Evolutionary conservation across 2,888 invertebrate species (phyloP), one percentile per base, ranked within the genome.

Genomic region (Pachliopta kotzebuea): DNA sequence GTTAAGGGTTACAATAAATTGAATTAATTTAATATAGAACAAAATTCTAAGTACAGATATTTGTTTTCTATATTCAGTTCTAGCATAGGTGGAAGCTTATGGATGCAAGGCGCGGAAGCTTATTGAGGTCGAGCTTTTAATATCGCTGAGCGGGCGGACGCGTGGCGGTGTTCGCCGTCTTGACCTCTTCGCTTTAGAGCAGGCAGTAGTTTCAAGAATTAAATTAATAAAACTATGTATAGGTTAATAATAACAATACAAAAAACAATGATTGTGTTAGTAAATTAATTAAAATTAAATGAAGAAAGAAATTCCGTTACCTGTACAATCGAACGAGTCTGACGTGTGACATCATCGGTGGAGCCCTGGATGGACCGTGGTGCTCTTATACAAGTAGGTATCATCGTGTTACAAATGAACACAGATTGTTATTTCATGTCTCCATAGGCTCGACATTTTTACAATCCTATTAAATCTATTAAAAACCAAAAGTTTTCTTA

Each of bases 341-440:
- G 94, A 68, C 93, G 87, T 60, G 93, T 94, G 85, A 96, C 94
- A 86, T 96, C 96, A 87, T 96, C 96, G 70, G 94, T 94, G 72
- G 96, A 96, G 75, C 95, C 95, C 86, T 95, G 95, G 77, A 94
- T 93, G 71, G 93, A 92, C 70, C 95, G 93, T 72, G 95, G 93
- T 56, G 95, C 94, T 79, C 94, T 90, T 74, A 95, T 95, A 80
- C 95, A 95, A 75, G 94, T 94, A 55, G 94, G 94, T 86, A 94
- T 93, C 94, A 94, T 94, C 68, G 68, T 82, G 76, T 80, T 77
- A 80, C 75, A 69, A 63, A 49, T 37, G 20, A 57, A 60, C 58
- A 56, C 54, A 62, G 60, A 68, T 56, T 54, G 62, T 53, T 60
- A 56, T 57, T 59, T 53, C 53, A 14, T 50, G 31, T 57, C 14